Conservation (phyloP, 2,888 invertebrate species). For the Formica aserva region DNA sequence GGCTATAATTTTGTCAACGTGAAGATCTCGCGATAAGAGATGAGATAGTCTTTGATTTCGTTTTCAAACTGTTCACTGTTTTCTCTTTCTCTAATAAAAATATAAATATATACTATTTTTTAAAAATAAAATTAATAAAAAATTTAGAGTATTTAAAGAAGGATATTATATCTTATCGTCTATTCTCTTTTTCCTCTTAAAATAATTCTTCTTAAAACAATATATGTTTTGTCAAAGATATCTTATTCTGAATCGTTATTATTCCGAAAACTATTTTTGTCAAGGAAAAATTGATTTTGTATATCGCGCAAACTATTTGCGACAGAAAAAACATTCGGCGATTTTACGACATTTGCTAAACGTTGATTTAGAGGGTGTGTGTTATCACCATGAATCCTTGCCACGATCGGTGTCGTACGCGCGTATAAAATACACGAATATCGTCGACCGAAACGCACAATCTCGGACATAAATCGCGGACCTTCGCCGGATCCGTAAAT, state of each 20-base stretch:
- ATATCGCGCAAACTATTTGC: neutral
- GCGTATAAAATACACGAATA: neutral
- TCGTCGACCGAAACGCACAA: conserved; percentile 27
- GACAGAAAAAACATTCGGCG: too few relatives aligned
- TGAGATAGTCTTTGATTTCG: neutral
- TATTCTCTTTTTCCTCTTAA: neutral
- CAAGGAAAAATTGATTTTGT: neutral
- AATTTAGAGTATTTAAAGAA: neutral
- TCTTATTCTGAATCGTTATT: neutral
- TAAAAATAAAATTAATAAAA: neutral
- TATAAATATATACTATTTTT: neutral
- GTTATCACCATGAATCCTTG: neutral
- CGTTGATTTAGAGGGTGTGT: neutral
- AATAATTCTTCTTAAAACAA: neutral
- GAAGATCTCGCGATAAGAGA: neutral
- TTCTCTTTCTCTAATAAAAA: neutral
- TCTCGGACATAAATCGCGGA: conserved; percentile 65
- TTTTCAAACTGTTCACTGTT: neutral
- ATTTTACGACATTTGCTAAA: neutral
- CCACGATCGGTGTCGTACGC: neutral
- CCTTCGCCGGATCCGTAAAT: conserved; percentile 63
- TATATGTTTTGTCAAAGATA: neutral
- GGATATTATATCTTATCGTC: neutral
- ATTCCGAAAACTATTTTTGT: neutral
- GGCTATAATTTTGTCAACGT: neutral